Percentiles rank a stretch among this genome's conserved stretches.
Conservation (phyloP, 2,888 invertebrate species). For the Sphaeridia pumilis region DNA sequence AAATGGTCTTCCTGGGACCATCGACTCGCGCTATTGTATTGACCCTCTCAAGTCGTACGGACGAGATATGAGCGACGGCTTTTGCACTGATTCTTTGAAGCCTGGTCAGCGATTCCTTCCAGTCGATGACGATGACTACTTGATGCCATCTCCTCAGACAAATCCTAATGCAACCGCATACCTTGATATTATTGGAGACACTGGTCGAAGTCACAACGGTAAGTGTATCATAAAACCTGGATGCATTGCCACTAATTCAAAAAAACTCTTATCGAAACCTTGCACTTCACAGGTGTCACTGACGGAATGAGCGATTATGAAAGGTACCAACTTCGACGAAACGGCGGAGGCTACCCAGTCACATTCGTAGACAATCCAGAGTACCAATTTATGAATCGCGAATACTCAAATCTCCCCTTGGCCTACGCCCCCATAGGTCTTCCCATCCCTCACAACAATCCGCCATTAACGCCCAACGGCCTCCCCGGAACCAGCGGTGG, state of each 20-base stretch:
- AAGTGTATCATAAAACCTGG: no score
- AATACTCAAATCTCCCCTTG: conserved; percentile 34
- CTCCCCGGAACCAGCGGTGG: background rate
- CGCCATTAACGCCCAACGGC: background rate
- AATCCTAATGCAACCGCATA: conserved; percentile 58
- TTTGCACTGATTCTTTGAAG: conserved; percentile 45
- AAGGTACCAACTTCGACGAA: conserved; percentile 23
- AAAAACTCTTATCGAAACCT: no score
- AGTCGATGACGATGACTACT: conserved; percentile 88
- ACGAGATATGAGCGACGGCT: conserved; percentile 37
- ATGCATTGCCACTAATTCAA: no score
- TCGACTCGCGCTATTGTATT: conserved; percentile 54
- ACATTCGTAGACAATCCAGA: conserved; percentile 72
- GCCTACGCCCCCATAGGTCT: conserved; percentile 33
- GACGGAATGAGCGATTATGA: conserved; percentile 4
- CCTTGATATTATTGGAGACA: conserved; percentile 77
- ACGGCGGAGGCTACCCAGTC: conserved; percentile 28
- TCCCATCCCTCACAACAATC: conserved; percentile 21
- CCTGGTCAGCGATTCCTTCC: conserved; percentile 71
- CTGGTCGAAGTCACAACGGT: conserved; percentile 43
- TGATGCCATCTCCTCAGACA: conserved; percentile 81
- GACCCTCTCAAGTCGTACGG: conserved; percentile 62
- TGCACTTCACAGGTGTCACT: background rate
- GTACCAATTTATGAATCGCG: conserved; percentile 60
- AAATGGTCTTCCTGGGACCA: conserved; percentile 9